phyloP scores from a whole-genome alignment of 2,888 invertebrate genomes.

The Chironomus riparius region DNA sequence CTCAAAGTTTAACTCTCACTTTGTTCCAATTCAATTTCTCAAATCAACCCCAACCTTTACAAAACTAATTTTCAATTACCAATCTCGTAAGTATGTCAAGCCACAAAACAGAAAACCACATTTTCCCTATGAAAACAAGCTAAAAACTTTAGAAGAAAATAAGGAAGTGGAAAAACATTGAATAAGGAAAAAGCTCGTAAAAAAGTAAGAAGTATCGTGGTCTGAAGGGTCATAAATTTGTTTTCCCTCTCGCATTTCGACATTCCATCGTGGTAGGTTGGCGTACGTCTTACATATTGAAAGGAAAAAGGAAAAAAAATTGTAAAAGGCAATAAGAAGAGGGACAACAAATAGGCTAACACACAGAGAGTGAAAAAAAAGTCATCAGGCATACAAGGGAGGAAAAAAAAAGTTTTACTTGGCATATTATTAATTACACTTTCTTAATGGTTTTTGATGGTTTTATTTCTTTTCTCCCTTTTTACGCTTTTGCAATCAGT shows the following conservation, averaged over 20 bases:
- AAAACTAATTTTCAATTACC: no score
- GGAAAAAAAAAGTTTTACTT: slow-evolving; percentile 7
- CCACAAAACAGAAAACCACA: no score
- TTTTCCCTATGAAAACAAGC: no score
- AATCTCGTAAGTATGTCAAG: no score
- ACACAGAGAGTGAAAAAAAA: neutral
- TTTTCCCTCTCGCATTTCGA: slow-evolving; percentile 2
- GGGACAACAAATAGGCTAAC: neutral
- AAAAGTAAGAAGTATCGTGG: neutral
- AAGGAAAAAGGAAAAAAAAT: no score
- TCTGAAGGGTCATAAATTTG: slow-evolving; percentile 25
- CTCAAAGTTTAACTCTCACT: no score
- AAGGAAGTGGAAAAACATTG: no score
- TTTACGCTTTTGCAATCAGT: slow-evolving; percentile 1
- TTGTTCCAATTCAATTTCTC: no score
- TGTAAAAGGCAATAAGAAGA: neutral
- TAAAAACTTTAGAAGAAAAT: no score
- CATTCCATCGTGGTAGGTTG: no score
- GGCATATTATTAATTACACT: slow-evolving; percentile 26
- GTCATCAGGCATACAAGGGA: slow-evolving; percentile 19
- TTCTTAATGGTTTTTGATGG: slow-evolving; percentile 24
- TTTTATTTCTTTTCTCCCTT: slow-evolving; percentile 6
- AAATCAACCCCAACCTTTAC: no score
- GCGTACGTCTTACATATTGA: no score
- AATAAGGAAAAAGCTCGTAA: neutral